A percentile compares a stretch with the other conserved stretches of the same genome.
Conservation (phyloP, 1,140 invertebrate species). For the Drosophila watanabei region DNA sequence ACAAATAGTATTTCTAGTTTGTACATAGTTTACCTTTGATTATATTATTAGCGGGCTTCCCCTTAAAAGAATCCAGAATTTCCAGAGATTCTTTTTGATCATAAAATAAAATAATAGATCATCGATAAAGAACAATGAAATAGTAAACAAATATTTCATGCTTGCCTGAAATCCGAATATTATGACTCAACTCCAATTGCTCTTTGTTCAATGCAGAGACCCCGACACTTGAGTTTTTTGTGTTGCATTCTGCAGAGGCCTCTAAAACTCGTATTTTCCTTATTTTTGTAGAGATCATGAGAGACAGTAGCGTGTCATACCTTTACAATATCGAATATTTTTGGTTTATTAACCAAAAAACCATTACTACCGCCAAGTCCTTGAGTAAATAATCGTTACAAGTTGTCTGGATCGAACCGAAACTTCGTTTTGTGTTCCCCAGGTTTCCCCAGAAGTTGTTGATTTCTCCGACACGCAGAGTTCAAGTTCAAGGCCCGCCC, state of each 20-base stretch:
- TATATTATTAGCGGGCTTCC: background rate
- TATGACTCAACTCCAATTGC: constrained; percentile 5
- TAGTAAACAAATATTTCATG: constrained; percentile 4
- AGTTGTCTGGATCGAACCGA: background rate
- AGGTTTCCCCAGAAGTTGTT: background rate
- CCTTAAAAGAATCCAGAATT: background rate
- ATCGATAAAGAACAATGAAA: background rate
- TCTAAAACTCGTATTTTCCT: background rate
- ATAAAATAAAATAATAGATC: background rate
- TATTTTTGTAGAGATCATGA: background rate
- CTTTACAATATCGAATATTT: background rate
- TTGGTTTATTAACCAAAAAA: background rate
- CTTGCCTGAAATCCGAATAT: constrained; percentile 1
- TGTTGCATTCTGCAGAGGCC: background rate
- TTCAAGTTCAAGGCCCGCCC: constrained; percentile 61
- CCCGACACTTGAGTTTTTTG: background rate
- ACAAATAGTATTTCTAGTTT: background rate
- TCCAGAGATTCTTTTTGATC: background rate
- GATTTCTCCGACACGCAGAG: background rate
- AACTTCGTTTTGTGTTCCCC: background rate
- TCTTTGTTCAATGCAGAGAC: background rate
- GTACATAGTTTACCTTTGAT: background rate
- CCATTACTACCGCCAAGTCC: background rate
- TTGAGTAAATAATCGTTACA: background rate
- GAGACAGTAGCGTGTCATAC: background rate